phyloP scores from a whole-genome alignment of 2,113 vertebrate species.

The Pseudonaja textilis region DNA sequence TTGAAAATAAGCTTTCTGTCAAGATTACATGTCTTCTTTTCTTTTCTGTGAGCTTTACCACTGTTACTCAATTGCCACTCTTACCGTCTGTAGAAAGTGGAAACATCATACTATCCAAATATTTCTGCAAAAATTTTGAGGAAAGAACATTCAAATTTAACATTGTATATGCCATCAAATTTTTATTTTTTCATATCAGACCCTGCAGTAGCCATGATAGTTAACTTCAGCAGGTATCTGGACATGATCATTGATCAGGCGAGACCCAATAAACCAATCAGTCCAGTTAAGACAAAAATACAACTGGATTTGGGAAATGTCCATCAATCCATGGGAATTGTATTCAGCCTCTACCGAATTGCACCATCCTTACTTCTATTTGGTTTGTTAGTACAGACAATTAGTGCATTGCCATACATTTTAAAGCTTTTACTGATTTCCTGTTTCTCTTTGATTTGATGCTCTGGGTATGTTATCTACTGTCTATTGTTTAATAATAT shows the following conservation, averaged over 20 bases:
- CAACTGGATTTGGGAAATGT: neutral
- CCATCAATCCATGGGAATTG: neutral
- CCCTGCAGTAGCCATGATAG: neutral
- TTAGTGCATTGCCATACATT: neutral
- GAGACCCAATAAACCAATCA: neutral
- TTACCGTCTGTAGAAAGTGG: neutral
- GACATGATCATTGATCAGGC: neutral
- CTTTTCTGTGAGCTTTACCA: too few species aligned
- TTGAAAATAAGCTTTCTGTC: slow-evolving; percentile 10
- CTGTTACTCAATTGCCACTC: neutral
- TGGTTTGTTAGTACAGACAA: neutral
- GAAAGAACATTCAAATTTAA: neutral
- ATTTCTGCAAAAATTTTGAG: neutral
- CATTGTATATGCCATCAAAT: neutral
- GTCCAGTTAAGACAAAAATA: neutral
- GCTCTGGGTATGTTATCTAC: neutral
- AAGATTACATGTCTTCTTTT: too few species aligned
- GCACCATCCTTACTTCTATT: neutral
- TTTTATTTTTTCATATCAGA: neutral
- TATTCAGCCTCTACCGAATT: neutral
- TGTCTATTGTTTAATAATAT: neutral
- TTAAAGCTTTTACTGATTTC: neutral
- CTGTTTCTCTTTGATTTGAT: neutral
- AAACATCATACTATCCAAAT: neutral
- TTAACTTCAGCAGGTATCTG: neutral